Conservation (phyloP, 92 coral and sea anemone genomes). For the Epizoanthus stellaris region DNA sequence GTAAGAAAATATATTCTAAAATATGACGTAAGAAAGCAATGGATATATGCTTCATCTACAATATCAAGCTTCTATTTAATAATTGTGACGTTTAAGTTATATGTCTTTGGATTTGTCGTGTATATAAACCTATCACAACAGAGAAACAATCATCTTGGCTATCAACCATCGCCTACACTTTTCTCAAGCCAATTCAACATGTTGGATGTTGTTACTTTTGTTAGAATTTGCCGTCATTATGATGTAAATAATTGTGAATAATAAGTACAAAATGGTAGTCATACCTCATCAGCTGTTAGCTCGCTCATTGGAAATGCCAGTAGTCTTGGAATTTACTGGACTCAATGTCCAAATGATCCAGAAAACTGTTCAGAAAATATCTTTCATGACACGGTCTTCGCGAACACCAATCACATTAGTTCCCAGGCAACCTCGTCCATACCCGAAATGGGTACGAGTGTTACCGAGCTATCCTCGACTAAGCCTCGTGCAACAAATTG, state of each 20-base stretch:
- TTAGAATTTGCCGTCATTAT: constrained; percentile 21
- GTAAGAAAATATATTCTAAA: neutral
- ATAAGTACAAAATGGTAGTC: constrained; percentile 10
- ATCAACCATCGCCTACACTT: neutral
- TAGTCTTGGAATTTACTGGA: constrained; percentile 12
- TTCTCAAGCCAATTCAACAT: too few relatives aligned
- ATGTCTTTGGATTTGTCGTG: constrained; percentile 6
- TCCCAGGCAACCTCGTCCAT: constrained; percentile 53
- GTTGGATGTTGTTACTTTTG: neutral
- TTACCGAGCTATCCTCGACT: neutral
- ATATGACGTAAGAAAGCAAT: constrained; percentile 14
- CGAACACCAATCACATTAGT: neutral
- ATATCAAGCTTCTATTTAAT: neutral
- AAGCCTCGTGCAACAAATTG: neutral
- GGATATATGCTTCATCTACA: neutral
- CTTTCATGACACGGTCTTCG: constrained; percentile 23
- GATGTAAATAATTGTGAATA: constrained; percentile 9
- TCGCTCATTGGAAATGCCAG: constrained; percentile 63
- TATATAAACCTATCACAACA: neutral
- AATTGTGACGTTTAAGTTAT: neutral
- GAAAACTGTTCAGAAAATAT: constrained; percentile 11
- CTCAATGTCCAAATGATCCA: constrained; percentile 26
- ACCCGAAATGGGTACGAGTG: neutral
- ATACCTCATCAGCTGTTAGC: constrained; percentile 78
- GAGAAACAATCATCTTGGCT: neutral